These are phyloP conservation scores for Takifugu rubripes DNA, from an alignment of 2,797 vertebrate species.

Conservation along the genomic window DNA sequence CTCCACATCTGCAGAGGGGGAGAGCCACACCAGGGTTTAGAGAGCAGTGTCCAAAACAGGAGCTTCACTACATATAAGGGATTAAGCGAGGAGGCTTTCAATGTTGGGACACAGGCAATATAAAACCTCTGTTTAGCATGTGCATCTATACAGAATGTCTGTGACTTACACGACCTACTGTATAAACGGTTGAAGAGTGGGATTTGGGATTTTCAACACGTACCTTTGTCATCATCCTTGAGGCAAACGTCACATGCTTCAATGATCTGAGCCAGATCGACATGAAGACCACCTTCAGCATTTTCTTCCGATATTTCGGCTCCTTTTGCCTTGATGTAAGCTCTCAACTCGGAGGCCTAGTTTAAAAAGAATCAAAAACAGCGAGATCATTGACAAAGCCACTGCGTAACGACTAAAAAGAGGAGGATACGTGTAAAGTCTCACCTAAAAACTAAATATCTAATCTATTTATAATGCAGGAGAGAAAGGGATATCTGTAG, in stretches of 20 bases:
- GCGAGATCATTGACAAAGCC: neutral
- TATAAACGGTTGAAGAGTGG: neutral
- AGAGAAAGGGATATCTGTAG: neutral
- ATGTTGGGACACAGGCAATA: too few relatives aligned
- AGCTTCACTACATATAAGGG: neutral
- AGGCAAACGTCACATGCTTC: slow-evolving; percentile 94
- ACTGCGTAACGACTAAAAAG: neutral
- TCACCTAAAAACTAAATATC: neutral
- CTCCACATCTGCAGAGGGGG: slow-evolving; percentile 85
- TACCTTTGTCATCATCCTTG: slow-evolving; percentile 97
- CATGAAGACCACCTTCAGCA: slow-evolving; percentile 90
- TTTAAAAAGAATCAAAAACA: neutral
- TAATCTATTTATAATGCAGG: too few relatives aligned
- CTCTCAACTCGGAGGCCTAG: slow-evolving; percentile 90
- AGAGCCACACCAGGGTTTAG: neutral
- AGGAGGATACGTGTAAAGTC: neutral
- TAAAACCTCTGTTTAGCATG: too few relatives aligned
- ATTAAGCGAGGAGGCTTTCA: neutral
- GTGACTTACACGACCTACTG: too few relatives aligned
- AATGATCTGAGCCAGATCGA: slow-evolving; percentile 94
- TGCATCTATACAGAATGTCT: too few relatives aligned
- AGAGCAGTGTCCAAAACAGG: neutral
- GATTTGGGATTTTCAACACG: slow-evolving; percentile 16
- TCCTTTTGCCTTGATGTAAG: slow-evolving; percentile 93
- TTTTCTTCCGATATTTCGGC: slow-evolving; percentile 98